These are phyloP conservation scores for Trogon melanurus DNA, from an alignment of 2,113 vertebrate genomes.

Conservation along the genomic window DNA sequence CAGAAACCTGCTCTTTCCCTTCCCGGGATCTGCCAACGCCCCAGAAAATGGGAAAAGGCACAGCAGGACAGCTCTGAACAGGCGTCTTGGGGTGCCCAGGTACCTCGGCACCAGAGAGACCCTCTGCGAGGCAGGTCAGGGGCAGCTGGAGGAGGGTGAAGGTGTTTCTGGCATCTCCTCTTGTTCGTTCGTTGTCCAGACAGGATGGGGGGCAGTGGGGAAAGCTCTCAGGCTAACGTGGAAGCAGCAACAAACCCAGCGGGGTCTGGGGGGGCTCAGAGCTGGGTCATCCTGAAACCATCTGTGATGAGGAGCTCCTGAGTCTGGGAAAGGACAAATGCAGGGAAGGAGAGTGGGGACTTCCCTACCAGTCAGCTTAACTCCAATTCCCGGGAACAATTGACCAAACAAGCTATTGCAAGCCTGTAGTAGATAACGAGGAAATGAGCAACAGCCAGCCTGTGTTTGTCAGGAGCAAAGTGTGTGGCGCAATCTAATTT, in stretches of 20 bases:
- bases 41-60: neutral
- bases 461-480: neutral
- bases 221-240: neutral
- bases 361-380: neutral
- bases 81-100: neutral
- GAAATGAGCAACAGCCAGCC: neutral
- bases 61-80: neutral
- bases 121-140: neutral
- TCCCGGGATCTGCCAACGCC: neutral
- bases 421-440: neutral
- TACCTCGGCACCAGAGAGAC: too few relatives aligned
- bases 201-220: neutral
- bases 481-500: neutral
- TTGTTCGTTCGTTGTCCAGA: fast-evolving
- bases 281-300: neutral
- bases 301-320: neutral
- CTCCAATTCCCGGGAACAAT: neutral
- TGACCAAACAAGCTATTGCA: neutral
- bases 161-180: neutral
- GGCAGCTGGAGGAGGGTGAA: neutral
- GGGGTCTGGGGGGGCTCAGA: neutral
- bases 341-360: neutral
- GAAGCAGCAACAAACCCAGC: neutral
- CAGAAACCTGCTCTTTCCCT: neutral
- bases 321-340: neutral